Percentiles rank a stretch among this genome's conserved stretches.
Conservation (phyloP, 2,113 vertebrate species). For the Spilogale gracilis region DNA sequence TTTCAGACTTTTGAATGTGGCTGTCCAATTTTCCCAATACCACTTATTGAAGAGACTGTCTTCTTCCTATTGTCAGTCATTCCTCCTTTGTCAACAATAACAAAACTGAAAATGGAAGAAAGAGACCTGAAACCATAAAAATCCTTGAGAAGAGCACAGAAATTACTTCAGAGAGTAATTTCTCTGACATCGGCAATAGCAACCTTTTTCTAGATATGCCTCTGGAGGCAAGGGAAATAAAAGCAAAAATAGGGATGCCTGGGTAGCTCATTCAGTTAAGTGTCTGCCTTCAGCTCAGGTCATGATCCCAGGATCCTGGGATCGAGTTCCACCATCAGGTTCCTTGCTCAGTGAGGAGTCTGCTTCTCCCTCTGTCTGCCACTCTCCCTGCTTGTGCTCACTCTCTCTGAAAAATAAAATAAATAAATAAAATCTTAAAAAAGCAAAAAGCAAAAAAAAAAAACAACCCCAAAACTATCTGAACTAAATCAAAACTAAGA, state of each 20-base stretch:
- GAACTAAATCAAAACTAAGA: not conserved
- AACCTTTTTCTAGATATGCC: not conserved
- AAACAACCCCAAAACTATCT: not conserved
- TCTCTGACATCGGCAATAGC: not conserved
- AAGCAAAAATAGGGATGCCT: not conserved
- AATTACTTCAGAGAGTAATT: not conserved
- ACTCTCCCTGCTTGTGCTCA: too few relatives aligned
- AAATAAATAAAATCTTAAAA: too few relatives aligned
- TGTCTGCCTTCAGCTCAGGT: too few relatives aligned
- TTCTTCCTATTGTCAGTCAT: not conserved
- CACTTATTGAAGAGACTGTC: not conserved
- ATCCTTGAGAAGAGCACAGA: not conserved
- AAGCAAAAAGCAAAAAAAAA: not conserved
- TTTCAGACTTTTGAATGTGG: not conserved
- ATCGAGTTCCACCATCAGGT: too few relatives aligned
- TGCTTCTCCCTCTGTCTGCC: too few relatives aligned
- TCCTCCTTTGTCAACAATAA: not conserved
- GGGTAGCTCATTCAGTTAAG: too few relatives aligned
- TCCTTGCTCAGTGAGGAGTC: too few relatives aligned
- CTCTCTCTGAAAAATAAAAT: too few relatives aligned
- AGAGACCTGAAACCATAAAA: not conserved
- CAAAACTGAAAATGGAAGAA: not conserved
- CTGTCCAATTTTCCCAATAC: not conserved
- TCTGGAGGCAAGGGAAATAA: not conserved
- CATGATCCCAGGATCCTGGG: too few relatives aligned